Evolutionary conservation across 2,113 vertebrate species (phyloP), one percentile per base, ranked within the genome.

Genomic region (Anser brachyrhynchus): DNA sequence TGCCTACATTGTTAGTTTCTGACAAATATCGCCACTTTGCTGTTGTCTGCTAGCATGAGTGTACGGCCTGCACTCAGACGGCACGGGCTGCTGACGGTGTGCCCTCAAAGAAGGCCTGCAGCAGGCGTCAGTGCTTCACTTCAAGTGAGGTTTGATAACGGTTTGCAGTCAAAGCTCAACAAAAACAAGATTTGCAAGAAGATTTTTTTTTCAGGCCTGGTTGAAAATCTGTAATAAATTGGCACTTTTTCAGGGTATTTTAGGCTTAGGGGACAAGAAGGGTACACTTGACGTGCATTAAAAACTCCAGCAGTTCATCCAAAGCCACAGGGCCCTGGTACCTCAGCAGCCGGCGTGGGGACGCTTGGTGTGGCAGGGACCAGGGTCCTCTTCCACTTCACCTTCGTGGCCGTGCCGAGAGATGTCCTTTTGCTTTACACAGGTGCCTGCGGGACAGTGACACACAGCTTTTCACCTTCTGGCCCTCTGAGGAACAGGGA

Each of bases 391-490:
- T 49, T 49, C 46, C 46, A 49, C 20, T 21, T 49, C 46, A 49
- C 46, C 46, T 49, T 49, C 5, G 3, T 22, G 46, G 20, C 39
- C 3, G 5, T 2, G 61, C 54, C 7, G 5, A 16, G 31, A 19
- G 44, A 4, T 1, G 8, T 2, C 35, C 35, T 43, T 31, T 4
- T 2, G 11, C 2, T 11, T 4, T 35, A 9, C 0, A 14, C 1
- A 7, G 58, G 1, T 19, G 51, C 72, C 67, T 2, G n/a, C 16
- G 46, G 46, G 46, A 49, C 10, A 11, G 46, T 21, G 46, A 49
- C 20, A 52, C 12, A 25, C 51, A 8, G 23, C 51, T 13, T 25
- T 13, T 25, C 23, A 25, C 23, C 51, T 52, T 25, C 13, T 7
- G 7, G 23, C 51, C 51, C 51, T 52, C 51, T 13, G 23, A 52